Evolutionary conservation across 2,888 invertebrate genomes (phyloP), one percentile per base, ranked within the genome.

Genomic region (Petrophora chlorosata): DNA sequence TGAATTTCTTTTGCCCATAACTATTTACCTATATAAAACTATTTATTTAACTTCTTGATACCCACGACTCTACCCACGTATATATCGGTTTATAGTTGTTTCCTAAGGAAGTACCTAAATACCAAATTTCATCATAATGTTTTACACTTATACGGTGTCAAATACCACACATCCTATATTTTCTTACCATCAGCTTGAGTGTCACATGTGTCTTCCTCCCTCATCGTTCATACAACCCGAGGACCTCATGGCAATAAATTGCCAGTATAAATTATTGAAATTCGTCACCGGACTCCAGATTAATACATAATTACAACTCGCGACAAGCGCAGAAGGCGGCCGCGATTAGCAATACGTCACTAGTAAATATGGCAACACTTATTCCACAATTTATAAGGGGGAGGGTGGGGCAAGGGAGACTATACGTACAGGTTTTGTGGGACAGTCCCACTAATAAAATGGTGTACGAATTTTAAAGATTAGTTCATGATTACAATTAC

Each of bases 301-400:
- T 87, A 86, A 82, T 48, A 32, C 16, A 14, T 87, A 76, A 86
- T 86, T 82, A 86, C 86, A 83, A 86, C 78, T 83, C 78, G 70
- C 73, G 71, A 82, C 72, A 75, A 74, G 70, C 74, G 61, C 85
- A 85, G 84, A 81, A 85, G 86, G 85, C 77, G 72, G 73, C 76
- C 60, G 75, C 82, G 85, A 87, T 87, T 86, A 85, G 85, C 83
- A 79, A 85, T 76, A 86, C 85, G 86, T 88, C 89, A 87, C 85
- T 79, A 70, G 85, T 88, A 89, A 90, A 89, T 89, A 89, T 89
- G 87, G 86, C 81, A 86, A 88, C 87, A 89, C 87, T 89, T 87
- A 86, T 87, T 88, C 77, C 73, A 79, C 82, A 78, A 90, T 89
- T 89, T 88, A 87, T 89, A 76, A 73, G 61, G 78, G 72, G 82